Evolutionary conservation across 2,888 invertebrate species (phyloP).

Genomic region (Cordilura impudica): DNA sequence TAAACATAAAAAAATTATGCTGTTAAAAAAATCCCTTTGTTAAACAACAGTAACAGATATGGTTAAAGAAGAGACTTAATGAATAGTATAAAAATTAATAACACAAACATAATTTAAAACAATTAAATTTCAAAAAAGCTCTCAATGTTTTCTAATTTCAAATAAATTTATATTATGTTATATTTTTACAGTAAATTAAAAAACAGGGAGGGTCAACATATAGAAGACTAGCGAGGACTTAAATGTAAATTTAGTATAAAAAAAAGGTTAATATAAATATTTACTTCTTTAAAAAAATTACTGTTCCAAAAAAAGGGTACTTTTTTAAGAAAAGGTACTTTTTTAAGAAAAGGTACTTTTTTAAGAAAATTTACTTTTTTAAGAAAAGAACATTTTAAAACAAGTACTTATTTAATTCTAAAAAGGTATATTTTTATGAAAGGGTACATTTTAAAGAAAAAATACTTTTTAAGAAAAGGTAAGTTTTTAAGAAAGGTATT

Average conservation of each 20-base stretch:
- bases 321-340: too few relatives aligned
- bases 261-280: neutral
- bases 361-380: too few relatives aligned
- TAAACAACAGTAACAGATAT: slow-evolving; percentile 14
- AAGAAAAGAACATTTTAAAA: too few relatives aligned
- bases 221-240: neutral
- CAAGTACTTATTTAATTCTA: too few relatives aligned
- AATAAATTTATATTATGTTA: slow-evolving; percentile 40
- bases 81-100: neutral
- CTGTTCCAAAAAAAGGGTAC: too few relatives aligned
- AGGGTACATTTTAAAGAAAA: too few relatives aligned
- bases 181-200: neutral
- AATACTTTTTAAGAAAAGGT: too few relatives aligned
- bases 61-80: slow-evolving; percentile 17
- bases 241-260: neutral
- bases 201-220: neutral
- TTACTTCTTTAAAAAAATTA: too few relatives aligned
- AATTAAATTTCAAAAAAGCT: slow-evolving; percentile 17
- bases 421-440: too few relatives aligned
- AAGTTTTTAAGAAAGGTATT: too few relatives aligned
- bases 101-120: slow-evolving; percentile 13
- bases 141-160: slow-evolving; percentile 45
- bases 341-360: too few relatives aligned
- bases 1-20: slow-evolving; percentile 5
- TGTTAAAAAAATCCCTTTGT: slow-evolving; percentile 49